Evolutionary conservation across 2,113 vertebrate genomes (phyloP), one percentile per base, ranked within the genome.

Genomic region (Phylloscopus trochilus): DNA sequence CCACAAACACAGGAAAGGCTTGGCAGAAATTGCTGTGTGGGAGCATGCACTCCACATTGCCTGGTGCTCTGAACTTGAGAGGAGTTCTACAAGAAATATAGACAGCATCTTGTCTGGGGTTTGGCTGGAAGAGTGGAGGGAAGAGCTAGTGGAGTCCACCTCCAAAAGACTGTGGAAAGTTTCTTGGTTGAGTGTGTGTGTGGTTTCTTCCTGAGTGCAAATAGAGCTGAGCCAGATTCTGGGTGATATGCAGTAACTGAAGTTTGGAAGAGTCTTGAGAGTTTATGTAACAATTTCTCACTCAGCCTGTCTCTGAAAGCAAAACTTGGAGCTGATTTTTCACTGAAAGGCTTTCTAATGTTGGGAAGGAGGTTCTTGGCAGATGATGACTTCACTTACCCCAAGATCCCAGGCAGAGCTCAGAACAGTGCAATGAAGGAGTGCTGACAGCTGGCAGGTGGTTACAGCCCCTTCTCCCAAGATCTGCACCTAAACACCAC

Each of bases 201-300:
- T 73, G 24, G 8, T 63, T 95, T 79, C 39, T 68, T 83, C 18
- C 72, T 37, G 46, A 66, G 22, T 55, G 72, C 56, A 87, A 77
- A 53, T 11, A 93, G 37, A 70, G 27, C 55, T n/a, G 51, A 91
- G 82, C 47, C 89, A 91, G 64, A 55, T 78, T 31, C 87, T 33
- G 68, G 27, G 31, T 63, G 78, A 72, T 67, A 56, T 44, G 55
- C 27, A 44, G 52, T 47, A 81, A 72, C 27, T 64, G 68, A 82
- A 91, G 67, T 72, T 64, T 91, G 69, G 89, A 95, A 82, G 43
- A 41, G n/a, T 77, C 46, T 81, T 58, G 33, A 51, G 83, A 92
- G 73, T 83, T 96, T 92, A 70, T 33, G 51, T 74, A 90, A 80
- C 30, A 44, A 70, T 83, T 93, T 96, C 86, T 92, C 68, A 70